These are phyloP conservation scores for Nasonia longicornis DNA, from an alignment of 1,140 invertebrate genomes.

Conservation along the genomic window DNA sequence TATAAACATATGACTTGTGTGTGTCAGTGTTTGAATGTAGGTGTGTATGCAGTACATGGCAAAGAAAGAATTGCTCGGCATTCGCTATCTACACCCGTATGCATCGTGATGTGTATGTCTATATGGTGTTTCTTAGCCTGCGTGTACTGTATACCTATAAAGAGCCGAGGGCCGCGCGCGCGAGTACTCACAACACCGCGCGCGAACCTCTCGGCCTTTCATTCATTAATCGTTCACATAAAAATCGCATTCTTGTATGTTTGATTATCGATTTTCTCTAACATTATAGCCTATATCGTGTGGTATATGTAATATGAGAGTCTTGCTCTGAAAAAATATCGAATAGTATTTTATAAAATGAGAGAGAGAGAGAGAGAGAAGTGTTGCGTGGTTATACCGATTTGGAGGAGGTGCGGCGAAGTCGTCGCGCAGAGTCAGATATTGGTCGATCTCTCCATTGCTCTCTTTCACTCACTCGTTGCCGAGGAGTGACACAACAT, in stretches of 20 bases:
- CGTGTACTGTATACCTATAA: background rate
- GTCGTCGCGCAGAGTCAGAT: conserved; percentile 59
- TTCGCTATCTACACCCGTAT: conserved; percentile 22
- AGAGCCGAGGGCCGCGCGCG: conserved; percentile 57
- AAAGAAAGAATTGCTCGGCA: conserved; percentile 28
- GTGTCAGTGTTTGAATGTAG: background rate
- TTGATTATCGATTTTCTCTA: background rate
- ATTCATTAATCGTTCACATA: conserved; percentile 11
- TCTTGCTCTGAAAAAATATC: conserved; percentile 42
- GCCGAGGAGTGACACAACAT: conserved; percentile 32
- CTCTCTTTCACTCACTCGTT: conserved; percentile 38
- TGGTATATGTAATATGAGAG: conserved; percentile 46
- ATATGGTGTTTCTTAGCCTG: background rate
- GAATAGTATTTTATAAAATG: conserved; percentile 43
- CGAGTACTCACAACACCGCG: conserved; percentile 66
- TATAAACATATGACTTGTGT: background rate
- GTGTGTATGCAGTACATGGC: background rate
- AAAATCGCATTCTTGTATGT: conserved; percentile 20
- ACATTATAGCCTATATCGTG: conserved; percentile 50
- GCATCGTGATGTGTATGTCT: background rate
- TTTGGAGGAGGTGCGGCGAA: conserved; percentile 54
- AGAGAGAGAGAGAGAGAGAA: conserved; percentile 16
- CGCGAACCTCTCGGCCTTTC: conserved; percentile 55
- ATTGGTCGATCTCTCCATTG: conserved; percentile 41
- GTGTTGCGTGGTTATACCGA: conserved; percentile 61